Evolutionary conservation across 2,888 invertebrate species (phyloP), one percentile per base, ranked within the genome.

Genomic region (Eupithecia centaureata): DNA sequence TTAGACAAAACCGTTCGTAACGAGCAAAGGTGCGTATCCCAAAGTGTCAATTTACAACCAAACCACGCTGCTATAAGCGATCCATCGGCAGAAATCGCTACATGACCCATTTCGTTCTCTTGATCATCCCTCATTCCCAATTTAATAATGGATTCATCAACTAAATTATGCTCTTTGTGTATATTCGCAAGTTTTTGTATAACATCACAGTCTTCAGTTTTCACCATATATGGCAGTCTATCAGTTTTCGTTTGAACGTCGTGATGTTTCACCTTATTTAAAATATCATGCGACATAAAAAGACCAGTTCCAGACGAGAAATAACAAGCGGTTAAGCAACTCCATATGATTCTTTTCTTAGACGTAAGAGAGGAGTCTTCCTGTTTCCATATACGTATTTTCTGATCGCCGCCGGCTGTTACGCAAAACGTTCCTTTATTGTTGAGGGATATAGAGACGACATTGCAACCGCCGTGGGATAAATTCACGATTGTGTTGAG

Each of bases 41-140:
- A 94, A 33, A 94, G 65, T 0, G 93, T 92, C 62, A 94, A 76
- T 70, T 93, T 93, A 51, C 86, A 84, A 0, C 93, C 94, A 64
- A 92, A 93, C 94, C 93, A 94, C 1, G 92, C 93, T 0, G 94
- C 94, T n/a, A 93, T 91, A 65, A 93, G 74, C 0, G 94, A 94
- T 0, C 94, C 93, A 30, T 93, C 94, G 57, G 89, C 88, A 0
- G 93, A 92, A 72, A 94, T 88, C 13, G 91, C 91, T 5, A 91
- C 88, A 2, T 89, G 91, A 0, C 92, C 92, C 89, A 93, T 90
- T 33, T 85, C 84, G n/a, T 73, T 77, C 64, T 85, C 85, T n/a
- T 78, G 79, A 58, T 84, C 77, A 13, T 68, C 78, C 1, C 76
- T 79, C 68, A 80, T 70, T n/a, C 79, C 77, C 13, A 77, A 51